Evolutionary conservation across 1,140 invertebrate species (phyloP), one percentile per base, ranked within the genome.

Genomic region (Alviniconcha marisindica): DNA sequence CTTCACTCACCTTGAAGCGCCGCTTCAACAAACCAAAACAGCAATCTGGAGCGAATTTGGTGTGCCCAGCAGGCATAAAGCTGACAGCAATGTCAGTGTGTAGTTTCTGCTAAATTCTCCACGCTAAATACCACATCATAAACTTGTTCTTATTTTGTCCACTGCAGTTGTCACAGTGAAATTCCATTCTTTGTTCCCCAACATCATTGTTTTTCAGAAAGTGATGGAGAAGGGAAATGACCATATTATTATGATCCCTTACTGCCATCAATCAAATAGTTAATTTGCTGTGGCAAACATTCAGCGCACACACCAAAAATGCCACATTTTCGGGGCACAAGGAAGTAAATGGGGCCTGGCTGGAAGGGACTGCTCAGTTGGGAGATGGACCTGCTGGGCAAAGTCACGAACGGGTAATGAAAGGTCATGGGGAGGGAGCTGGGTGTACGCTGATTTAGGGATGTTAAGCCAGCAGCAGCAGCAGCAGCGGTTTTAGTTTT

Each of bases 11-110:
- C 44, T 48, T 48, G 44, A 48, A 48, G 44, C 44, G 18, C 7
- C 5, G 44, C 85, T 90, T 90, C 33, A 89, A 76, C 12, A 89
- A 38, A 15, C 87, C 87, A 85, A 89, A 90, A 79, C 84, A 85
- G 88, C 87, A 89, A 56, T 89, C 86, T 1, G 87, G 87, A n/a
- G 88, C 80, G 86, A 90, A 90, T 54, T 89, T 90, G 21, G 89
- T 89, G 48, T 90, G 88, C 0, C 86, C 88, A 40, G 84, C 77
- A 33, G 86, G 81, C 81, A 89, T 83, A 51, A 89, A 88, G 36
- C 83, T 87, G 21, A 85, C 78, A 15, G 77, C n/a, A 2, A 87
- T 76, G 21, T 18, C 7, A 71, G 24, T 77, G 56, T 89, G 87
- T 12, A 86, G 77, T 15, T 81, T 76, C 66, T 18, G 78, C 31